A percentile compares a stretch with the other conserved stretches of the same genome.
Conservation (phyloP, 2,113 vertebrate genomes). For the Paraplagusia blochii region DNA sequence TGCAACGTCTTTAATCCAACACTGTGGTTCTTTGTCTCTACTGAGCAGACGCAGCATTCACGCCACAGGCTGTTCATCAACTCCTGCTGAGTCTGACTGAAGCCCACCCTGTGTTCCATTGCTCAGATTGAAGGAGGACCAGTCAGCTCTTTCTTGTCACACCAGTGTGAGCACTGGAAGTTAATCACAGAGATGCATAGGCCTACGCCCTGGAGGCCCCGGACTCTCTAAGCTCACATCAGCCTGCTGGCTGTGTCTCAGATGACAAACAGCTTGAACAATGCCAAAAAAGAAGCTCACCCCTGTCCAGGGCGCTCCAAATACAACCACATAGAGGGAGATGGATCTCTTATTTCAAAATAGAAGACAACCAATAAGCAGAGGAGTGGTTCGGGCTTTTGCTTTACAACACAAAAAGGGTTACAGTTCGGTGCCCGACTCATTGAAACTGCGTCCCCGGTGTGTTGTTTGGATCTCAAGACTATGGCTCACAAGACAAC, state of each 20-base stretch:
- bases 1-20: too few relatives aligned
- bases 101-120: conserved; percentile 10
- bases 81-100: conserved; percentile 42
- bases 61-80: conserved; percentile 51
- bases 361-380: background rate
- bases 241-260: conserved; percentile 12
- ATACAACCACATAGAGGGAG: too few relatives aligned
- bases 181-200: conserved; percentile 49
- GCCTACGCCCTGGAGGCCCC: conserved; percentile 9
- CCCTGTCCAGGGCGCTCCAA: too few relatives aligned
- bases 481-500: too few relatives aligned
- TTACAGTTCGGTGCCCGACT: too few relatives aligned
- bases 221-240: conserved; percentile 7
- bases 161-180: conserved; percentile 22
- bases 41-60: conserved; percentile 9
- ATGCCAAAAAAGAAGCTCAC: conserved; percentile 30
- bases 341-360: too few relatives aligned
- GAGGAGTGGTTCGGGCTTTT: too few relatives aligned
- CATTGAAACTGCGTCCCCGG: too few relatives aligned
- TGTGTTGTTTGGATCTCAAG: too few relatives aligned
- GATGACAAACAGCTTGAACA: conserved; percentile 26
- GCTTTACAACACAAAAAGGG: too few relatives aligned
- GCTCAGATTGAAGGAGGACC: conserved; percentile 21
- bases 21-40: too few relatives aligned
- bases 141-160: conserved; percentile 35